A percentile compares a stretch with the other conserved stretches of the same genome.
These are phyloP conservation scores for Macropis europaea DNA, from an alignment of 2,888 invertebrate species.

Conservation along the genomic window DNA sequence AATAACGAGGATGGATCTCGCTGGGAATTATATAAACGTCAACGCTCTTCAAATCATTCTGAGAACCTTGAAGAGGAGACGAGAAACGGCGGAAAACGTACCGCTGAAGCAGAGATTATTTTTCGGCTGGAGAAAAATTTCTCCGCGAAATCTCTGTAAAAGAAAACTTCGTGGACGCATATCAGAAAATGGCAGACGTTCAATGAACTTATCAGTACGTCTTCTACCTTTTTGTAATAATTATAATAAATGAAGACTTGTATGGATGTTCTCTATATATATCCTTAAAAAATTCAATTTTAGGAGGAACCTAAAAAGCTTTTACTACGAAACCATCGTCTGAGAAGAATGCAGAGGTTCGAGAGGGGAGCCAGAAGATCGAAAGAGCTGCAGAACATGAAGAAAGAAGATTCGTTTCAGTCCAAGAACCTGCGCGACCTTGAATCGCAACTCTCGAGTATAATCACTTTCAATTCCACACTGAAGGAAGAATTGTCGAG, in stretches of 20 bases:
- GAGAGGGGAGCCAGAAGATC: neutral
- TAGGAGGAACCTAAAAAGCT: neutral
- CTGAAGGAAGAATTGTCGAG: conserved; percentile 45
- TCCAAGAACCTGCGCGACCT: conserved; percentile 1
- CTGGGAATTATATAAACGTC: conserved; percentile 51
- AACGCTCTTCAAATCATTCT: conserved; percentile 38
- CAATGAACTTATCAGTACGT: conserved; percentile 2
- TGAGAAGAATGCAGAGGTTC: neutral
- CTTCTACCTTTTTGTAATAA: neutral
- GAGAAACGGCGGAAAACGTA: conserved; percentile 27
- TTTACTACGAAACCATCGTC: neutral
- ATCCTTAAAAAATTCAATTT: neutral
- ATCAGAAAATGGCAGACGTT: neutral
- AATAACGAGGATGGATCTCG: conserved; percentile 53
- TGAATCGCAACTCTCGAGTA: conserved; percentile 21
- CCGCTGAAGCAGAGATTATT: conserved; percentile 17
- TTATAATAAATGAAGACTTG: neutral
- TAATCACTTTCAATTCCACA: conserved; percentile 47
- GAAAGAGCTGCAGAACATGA: neutral
- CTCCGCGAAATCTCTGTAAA: neutral
- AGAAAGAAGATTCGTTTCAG: neutral
- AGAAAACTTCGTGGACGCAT: neutral
- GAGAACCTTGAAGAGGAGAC: conserved; percentile 46
- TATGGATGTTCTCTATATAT: no score
- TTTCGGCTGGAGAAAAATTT: conserved; percentile 31